These are phyloP conservation scores for Mola mola DNA, from an alignment of 2,113 vertebrate species.

Conservation along the genomic window DNA sequence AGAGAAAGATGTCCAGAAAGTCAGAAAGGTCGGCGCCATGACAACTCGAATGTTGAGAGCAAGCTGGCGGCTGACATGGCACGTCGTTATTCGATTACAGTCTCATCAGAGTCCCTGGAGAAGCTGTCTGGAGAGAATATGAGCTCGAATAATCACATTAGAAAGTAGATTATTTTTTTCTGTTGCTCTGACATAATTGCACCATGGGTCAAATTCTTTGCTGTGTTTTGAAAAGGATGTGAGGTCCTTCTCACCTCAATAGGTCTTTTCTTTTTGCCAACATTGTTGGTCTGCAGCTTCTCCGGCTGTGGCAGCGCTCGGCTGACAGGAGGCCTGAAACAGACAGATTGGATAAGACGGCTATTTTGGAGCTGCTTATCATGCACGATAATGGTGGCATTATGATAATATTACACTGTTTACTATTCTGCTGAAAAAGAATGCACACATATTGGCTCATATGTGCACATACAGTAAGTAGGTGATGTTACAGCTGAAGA, in stretches of 20 bases:
- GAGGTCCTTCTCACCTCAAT: conserved; percentile 87
- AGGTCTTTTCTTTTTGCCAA: conserved; percentile 97
- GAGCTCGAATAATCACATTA: conserved; percentile 32
- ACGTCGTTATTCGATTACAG: conserved; percentile 56
- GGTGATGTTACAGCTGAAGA: too few species aligned
- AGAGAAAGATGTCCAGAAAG: conserved; percentile 38
- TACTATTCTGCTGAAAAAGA: neutral
- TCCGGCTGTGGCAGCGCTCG: conserved; percentile 96
- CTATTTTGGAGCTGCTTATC: conserved; percentile 13
- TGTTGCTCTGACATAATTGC: conserved; percentile 13
- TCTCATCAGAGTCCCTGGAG: conserved; percentile 28
- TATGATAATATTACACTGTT: too few species aligned
- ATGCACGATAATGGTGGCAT: conserved; percentile 7
- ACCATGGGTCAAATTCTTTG: neutral
- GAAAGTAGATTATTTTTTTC: conserved; percentile 18
- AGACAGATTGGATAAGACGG: conserved; percentile 79
- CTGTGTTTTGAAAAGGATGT: neutral
- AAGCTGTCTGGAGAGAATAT: conserved; percentile 26
- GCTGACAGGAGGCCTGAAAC: conserved; percentile 96
- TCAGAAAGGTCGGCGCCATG: conserved; percentile 71
- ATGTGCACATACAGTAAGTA: neutral
- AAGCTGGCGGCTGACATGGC: conserved; percentile 16
- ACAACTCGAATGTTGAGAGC: conserved; percentile 55
- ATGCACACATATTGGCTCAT: neutral
- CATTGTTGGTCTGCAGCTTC: conserved; percentile 97